These are phyloP conservation scores for Aldabrachelys gigantea DNA, from an alignment of 2,113 vertebrate genomes.

Conservation along the genomic window DNA sequence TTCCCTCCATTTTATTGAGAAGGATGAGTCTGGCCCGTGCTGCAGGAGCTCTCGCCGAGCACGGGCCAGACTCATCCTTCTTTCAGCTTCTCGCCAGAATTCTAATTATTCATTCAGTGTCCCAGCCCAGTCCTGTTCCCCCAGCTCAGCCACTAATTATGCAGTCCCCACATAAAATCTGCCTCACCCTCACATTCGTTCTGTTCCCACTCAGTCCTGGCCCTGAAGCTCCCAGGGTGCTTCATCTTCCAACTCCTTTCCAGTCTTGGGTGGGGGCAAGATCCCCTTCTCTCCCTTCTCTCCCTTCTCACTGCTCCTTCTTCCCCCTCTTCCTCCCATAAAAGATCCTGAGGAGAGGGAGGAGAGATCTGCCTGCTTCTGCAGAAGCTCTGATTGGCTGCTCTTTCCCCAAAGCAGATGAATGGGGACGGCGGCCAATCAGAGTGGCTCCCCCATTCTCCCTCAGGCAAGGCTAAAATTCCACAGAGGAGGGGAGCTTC, in stretches of 20 bases:
- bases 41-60: not conserved
- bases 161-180: not conserved
- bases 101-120: not conserved
- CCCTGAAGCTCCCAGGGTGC: not conserved
- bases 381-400: not conserved
- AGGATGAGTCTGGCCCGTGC: not conserved
- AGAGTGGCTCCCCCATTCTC: no score
- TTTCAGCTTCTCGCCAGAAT: constrained; percentile 6
- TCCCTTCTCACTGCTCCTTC: not conserved
- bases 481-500: no score
- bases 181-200: not conserved
- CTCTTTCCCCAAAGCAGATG: no score
- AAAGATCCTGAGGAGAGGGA: not conserved
- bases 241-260: not conserved
- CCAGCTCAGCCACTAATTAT: not conserved
- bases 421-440: no score
- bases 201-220: not conserved
- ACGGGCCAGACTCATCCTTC: no score
- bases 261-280: not conserved
- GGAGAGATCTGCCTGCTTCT: not conserved
- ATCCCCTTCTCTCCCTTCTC: no score
- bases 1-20: not conserved
- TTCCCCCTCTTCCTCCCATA: accelerated
- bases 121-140: not conserved
- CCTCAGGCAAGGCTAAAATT: no score